Percentiles rank a stretch among this genome's conserved stretches.
Evolutionary conservation across 2,113 vertebrate species (phyloP).

Genomic region (Seriola dumerili): DNA sequence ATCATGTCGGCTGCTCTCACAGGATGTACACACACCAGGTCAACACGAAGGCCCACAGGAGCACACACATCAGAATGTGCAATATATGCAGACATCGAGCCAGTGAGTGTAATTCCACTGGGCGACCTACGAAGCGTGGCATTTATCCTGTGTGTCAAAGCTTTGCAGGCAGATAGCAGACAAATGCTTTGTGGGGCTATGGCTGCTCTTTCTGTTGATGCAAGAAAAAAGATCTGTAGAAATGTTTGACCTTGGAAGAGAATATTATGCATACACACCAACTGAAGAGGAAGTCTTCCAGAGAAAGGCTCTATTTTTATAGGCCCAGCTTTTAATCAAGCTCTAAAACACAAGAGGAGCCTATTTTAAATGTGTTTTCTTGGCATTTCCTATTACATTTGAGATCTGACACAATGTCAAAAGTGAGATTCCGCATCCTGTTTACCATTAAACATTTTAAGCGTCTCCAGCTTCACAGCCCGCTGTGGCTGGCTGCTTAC

Average conservation of each 20-base stretch:
- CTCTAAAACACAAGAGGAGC: background rate
- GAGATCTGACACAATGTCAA: constrained; percentile 59
- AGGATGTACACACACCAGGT: constrained; percentile 30
- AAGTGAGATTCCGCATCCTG: constrained; percentile 50
- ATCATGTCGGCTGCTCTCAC: constrained; percentile 53
- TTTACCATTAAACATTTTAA: constrained; percentile 59
- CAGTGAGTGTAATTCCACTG: constrained; percentile 11
- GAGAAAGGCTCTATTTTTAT: background rate
- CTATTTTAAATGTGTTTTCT: background rate
- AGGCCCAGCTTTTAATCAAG: constrained; percentile 25
- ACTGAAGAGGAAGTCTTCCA: constrained; percentile 25
- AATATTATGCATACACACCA: constrained; percentile 1
- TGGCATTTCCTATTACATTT: constrained; percentile 7
- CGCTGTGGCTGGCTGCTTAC: constrained; percentile 39
- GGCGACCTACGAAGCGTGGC: background rate
- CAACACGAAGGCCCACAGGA: constrained; percentile 22
- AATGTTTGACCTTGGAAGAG: constrained; percentile 25
- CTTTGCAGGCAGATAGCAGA: constrained; percentile 34
- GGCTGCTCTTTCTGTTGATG: background rate
- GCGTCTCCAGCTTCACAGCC: constrained; percentile 35
- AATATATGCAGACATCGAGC: background rate
- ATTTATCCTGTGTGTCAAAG: constrained; percentile 47
- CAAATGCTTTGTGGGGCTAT: constrained; percentile 25
- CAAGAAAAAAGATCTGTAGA: constrained; percentile 14
- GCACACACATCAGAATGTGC: background rate